A percentile compares a stretch with the other conserved stretches of the same genome.
These are phyloP conservation scores for Byasa hedistus DNA, from an alignment of 2,888 invertebrate genomes.

Conservation along the genomic window DNA sequence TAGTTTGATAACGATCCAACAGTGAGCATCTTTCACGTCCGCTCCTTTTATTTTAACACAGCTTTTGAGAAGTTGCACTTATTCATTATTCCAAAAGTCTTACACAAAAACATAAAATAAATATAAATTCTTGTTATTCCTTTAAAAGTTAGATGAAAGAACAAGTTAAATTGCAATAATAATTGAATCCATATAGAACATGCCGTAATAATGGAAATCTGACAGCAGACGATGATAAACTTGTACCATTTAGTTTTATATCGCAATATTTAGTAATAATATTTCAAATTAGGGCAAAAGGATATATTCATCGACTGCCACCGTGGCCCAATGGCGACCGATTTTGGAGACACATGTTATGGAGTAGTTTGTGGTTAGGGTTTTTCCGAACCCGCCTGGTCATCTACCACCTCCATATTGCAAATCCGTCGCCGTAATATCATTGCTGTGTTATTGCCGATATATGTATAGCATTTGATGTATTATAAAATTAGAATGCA, in stretches of 20 bases:
- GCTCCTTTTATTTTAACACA: background rate
- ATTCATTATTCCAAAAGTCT: slow-evolving; percentile 1
- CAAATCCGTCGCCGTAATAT: background rate
- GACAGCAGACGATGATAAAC: background rate
- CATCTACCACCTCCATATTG: background rate
- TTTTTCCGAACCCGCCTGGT: too few relatives aligned
- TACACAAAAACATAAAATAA: too few relatives aligned
- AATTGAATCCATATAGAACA: background rate
- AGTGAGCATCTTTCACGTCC: slow-evolving; percentile 1
- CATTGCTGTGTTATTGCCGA: too few relatives aligned
- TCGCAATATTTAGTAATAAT: too few relatives aligned
- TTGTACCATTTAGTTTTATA: background rate
- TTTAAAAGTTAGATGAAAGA: too few relatives aligned
- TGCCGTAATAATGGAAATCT: too few relatives aligned
- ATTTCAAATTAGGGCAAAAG: too few relatives aligned
- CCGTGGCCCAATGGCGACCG: too few relatives aligned
- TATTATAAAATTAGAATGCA: background rate
- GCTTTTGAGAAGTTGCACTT: slow-evolving; percentile 8
- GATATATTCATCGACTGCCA: too few relatives aligned
- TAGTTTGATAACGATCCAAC: slow-evolving; percentile 7
- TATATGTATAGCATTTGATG: background rate
- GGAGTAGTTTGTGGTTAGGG: too few relatives aligned
- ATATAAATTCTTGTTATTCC: too few relatives aligned
- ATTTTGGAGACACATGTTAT: too few relatives aligned
- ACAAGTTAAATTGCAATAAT: background rate